Percentiles rank a stretch among this genome's conserved stretches.
Conservation (phyloP, 2,888 invertebrate genomes). For the Hypomecis punctinalis region DNA sequence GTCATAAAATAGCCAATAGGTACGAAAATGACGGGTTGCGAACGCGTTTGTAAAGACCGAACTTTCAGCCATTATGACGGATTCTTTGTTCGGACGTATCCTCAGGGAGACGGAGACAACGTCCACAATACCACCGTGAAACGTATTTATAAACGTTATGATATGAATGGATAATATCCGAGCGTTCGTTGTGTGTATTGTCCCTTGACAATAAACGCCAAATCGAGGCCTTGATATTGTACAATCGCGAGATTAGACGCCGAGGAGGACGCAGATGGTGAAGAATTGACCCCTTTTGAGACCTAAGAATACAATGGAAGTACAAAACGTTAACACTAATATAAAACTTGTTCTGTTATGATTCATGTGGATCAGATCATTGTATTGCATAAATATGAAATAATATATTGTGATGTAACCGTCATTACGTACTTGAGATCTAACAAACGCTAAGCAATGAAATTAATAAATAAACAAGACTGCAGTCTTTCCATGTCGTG, state of each 20-base stretch:
- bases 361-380: slow-evolving; percentile 22
- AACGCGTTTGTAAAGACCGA: slow-evolving; percentile 70
- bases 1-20: slow-evolving; percentile 84
- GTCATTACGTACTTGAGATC: slow-evolving; percentile 17
- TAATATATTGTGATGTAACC: slow-evolving; percentile 15
- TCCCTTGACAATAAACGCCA: slow-evolving; percentile 54
- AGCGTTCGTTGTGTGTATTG: slow-evolving; percentile 65
- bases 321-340: slow-evolving; percentile 41
- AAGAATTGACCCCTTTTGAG: slow-evolving; percentile 55
- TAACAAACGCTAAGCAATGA: slow-evolving; percentile 10
- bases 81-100: slow-evolving; percentile 77
- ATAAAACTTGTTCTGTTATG: slow-evolving; percentile 40
- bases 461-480: not conserved
- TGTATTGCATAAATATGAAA: slow-evolving; percentile 31
- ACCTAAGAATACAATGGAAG: slow-evolving; percentile 46
- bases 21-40: slow-evolving; percentile 83
- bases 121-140: slow-evolving; percentile 77
- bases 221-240: slow-evolving; percentile 68
- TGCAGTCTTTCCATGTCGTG: not conserved
- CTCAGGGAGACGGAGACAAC: slow-evolving; percentile 77
- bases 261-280: slow-evolving; percentile 55
- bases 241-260: slow-evolving; percentile 75
- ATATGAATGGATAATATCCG: slow-evolving; percentile 83
- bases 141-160: slow-evolving; percentile 82
- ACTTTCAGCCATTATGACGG: slow-evolving; percentile 76